Base-by-base conservation (phyloP, 2,113 vertebrate genomes). In the Blennius ocellaris region DNA sequence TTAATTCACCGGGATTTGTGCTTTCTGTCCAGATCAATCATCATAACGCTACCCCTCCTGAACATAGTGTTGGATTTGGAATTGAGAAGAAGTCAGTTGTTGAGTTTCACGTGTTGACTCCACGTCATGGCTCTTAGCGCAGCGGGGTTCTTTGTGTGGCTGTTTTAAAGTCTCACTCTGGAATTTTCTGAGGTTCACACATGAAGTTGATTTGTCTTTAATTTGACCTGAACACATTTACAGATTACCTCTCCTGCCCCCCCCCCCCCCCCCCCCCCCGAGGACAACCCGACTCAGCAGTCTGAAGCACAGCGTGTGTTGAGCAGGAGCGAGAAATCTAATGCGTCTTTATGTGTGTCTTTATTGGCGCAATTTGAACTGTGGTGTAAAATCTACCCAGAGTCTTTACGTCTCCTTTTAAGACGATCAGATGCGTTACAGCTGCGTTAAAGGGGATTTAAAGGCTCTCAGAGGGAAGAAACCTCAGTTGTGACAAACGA, bases 321-420 rank as follows among this genome's bases (percentile, higher is more conserved):
- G 52, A 82, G 38, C 30, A 9, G 51, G 21, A 4, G 21, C 21
- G 21, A 45, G 47, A 68, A 37, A 68, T 78, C 69, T 45, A 64
- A 48, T 15, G 11, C 21, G 36, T 69, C 30, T 63, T 74, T 39
- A 44, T 57, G 8, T 6, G 15, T 45, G 3, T 43, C 5, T 73
- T 78, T 82, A 72, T 63, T 57, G 69, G 40, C 47, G 64, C 68
- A 73, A 51, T 53, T 81, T 54, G 60, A 53, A 47, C 53, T 59
- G 49, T 21, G 57, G 54, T 39, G 21, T 36, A 67, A 44, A 86
- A 73, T 67, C 69, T 76, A 45, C 17, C 79, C 60, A 70, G 73
- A 67, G 2, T 67, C 51, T 78, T 54, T 64, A 47, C 53, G 73
- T 71, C 76, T 43, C 16, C 49, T 66, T 56, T 74, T 50, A 74